Evolutionary conservation across 2,797 vertebrate species (phyloP), one percentile per base, ranked within the genome.

Genomic region (Hafferia zeledoni): DNA sequence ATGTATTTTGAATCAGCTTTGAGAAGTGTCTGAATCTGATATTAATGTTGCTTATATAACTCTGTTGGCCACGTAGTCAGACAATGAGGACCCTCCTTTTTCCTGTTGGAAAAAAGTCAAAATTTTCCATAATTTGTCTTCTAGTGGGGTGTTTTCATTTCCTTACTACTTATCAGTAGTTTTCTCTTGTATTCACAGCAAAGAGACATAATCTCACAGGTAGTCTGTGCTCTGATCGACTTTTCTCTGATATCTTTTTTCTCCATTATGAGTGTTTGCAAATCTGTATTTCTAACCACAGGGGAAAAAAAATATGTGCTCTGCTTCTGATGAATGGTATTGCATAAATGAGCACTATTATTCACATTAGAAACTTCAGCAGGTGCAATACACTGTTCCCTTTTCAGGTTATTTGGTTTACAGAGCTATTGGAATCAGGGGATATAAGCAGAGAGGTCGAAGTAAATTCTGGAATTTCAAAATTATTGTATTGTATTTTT

Each of bases 91-190:
- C 6, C 7, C 5, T 41, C 17, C 18, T 10, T 77, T 90, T 35
- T 63, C 11, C 11, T 3, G 1, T 5, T 43, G 7, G 7, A 39
- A 67, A 89, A 76, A 3, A 0, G 2, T 30, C 13, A 27, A 23
- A 52, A 5, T 5, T 24, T 72, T 49, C 18, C 2, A 1, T 64
- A 53, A 43, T 50, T 86, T 28, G 6, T 60, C 37, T 57, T 74
- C 20, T 64, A 46, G 18, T 30, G 24, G 3, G 4, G 0, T 68
- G 22, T 53, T 78, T 74, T 80, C 9, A 22, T 82, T 87, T 91
- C 27, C 9, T 80, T 31, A 10, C 8, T 81, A 15, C 16, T 87
- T 63, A 37, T 5, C 57, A 17, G 3, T 84, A 59, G 17, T 52
- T 77, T 87, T 83, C 16, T 49, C 83, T 57, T 67, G 8, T n/a